Base-by-base conservation (phyloP, 2,113 vertebrate species). In the Sorex araneus region DNA sequence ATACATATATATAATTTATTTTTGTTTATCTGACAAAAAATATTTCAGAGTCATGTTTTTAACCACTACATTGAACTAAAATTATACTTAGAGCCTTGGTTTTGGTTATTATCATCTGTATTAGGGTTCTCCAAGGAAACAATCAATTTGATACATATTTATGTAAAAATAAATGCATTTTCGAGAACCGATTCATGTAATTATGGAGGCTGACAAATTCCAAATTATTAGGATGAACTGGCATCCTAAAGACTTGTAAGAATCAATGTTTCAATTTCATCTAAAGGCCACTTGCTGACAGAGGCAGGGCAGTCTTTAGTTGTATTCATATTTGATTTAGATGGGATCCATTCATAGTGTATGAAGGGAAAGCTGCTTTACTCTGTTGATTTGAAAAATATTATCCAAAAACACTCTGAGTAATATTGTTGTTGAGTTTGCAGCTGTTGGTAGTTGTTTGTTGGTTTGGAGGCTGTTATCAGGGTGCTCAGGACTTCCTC, bases 111-210 rank as follows among this genome's bases (percentile, higher is more conserved):
- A 67, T 40, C 45, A 79, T 40, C 16, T 70, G 8, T 57, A 10
- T 89, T 60, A 80, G 50, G 36, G 28, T 28, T 80, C 47, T 45
- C 30, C 67, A 89, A 36, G 71, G 50, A 73, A 79, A 89, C 30
- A 40, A 63, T 36, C 28, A 71, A 36, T 13, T 40, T 13, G 1
- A 32, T 34, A 54, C 23, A 32, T 30, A 69, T 54, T 87, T 67
- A 47, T 32, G 50, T 11, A 89, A 34, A 70, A 84, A 21, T 66
- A n/a, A 71, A 30, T 40, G 4, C 36, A 36, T 57, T 34, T 57
- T 71, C 47, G 71, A 69, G 69, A 40, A 40, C 25, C 36, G 25
- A 3, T 2, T 71, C 9, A 3, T 34, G 77, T 1, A 10, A 6
- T 15, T 43, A 43, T 45, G 8, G 27, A 30, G 54, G 36, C 67